phyloP scores from a whole-genome alignment of 1,140 invertebrate genomes.

The Centruroides vittatus region DNA sequence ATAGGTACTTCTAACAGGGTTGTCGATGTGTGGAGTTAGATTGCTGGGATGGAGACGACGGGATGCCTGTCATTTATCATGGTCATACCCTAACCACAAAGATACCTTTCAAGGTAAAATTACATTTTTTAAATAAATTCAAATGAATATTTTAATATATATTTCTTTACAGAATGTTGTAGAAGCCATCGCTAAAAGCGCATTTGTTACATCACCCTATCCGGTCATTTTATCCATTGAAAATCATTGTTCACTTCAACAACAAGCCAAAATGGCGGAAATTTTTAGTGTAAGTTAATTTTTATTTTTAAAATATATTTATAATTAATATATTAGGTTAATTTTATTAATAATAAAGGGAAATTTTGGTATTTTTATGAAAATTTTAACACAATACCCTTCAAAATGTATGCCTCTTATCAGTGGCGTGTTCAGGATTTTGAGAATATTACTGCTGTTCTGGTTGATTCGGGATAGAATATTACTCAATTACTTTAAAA shows the following conservation, averaged over 20 bases:
- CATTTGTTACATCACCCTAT: conserved; percentile 83
- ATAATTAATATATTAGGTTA: neutral
- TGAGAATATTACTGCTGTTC: no score
- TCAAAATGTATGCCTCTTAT: no score
- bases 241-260: conserved; percentile 88
- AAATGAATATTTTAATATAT: no score
- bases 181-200: conserved; percentile 87
- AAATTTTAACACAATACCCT: neutral
- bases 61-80: conserved; percentile 87
- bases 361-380: neutral
- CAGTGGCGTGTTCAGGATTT: no score
- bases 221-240: conserved; percentile 96
- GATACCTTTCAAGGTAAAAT: conserved; percentile 60
- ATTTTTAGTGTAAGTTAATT: conserved; percentile 45
- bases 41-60: conserved; percentile 95
- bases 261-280: conserved; percentile 90
- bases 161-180: conserved; percentile 43
- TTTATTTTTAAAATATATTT: neutral
- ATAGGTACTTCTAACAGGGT: conserved; percentile 69
- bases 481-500: no score
- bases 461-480: no score
- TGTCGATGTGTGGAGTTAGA: conserved; percentile 88
- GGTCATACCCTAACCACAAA: conserved; percentile 94
- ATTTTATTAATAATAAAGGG: neutral
- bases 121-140: no score